phyloP scores from a whole-genome alignment of 2,888 invertebrate genomes.

The Panopea generosa region DNA sequence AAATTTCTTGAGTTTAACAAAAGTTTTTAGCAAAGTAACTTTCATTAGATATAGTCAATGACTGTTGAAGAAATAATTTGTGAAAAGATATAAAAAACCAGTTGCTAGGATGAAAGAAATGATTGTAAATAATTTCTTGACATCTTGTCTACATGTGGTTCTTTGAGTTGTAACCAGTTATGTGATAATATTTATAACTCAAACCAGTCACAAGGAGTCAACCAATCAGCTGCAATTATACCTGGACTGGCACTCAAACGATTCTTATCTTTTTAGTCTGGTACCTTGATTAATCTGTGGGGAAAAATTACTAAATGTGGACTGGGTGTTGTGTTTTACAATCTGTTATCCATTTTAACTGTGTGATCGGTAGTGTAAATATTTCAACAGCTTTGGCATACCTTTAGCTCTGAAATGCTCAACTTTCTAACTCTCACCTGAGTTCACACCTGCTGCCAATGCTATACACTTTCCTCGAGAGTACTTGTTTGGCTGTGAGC shows the following conservation, averaged over 20 bases:
- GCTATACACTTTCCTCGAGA: background rate
- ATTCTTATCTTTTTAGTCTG: conserved; percentile 1
- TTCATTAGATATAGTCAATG: too few relatives aligned
- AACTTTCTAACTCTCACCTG: conserved; percentile 15
- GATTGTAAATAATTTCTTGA: too few relatives aligned
- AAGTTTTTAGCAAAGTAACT: too few relatives aligned
- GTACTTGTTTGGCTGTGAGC: conserved; percentile 40
- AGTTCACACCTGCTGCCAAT: conserved; percentile 24
- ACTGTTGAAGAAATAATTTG: too few relatives aligned
- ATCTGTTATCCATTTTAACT: conserved; percentile 13
- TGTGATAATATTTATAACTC: too few relatives aligned
- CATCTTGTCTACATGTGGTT: too few relatives aligned
- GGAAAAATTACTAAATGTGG: background rate
- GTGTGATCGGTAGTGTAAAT: conserved; percentile 7
- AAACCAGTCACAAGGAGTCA: too few relatives aligned
- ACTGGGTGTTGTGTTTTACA: background rate
- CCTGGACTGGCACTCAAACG: conserved; percentile 5
- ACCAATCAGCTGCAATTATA: background rate
- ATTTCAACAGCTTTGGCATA: conserved; percentile 18
- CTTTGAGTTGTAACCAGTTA: too few relatives aligned
- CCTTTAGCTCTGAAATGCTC: conserved; percentile 2
- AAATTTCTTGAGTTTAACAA: too few relatives aligned
- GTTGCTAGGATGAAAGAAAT: too few relatives aligned
- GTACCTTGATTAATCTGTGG: conserved; percentile 9
- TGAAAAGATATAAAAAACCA: too few relatives aligned